A percentile compares a stretch with the other conserved stretches of the same genome.
Conservation (phyloP, 2,797 vertebrate genomes). For the Caiman crocodilus region DNA sequence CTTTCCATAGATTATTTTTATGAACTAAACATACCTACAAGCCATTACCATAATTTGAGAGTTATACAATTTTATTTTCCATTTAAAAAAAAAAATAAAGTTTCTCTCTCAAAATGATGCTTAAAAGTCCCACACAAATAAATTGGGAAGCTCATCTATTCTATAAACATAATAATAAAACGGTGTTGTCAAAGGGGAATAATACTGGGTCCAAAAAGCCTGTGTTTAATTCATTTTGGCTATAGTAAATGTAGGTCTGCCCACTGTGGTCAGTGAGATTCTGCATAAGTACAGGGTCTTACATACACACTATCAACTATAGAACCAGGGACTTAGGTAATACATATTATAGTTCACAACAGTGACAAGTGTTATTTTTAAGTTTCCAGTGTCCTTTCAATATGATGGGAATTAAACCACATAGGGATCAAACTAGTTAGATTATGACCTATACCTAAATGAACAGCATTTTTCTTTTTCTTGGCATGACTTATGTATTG, state of each 20-base stretch:
- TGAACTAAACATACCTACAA: not conserved
- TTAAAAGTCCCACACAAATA: slow-evolving; percentile 7
- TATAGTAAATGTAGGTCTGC: slow-evolving; percentile 30
- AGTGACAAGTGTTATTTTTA: not conserved
- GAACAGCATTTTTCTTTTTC: not conserved
- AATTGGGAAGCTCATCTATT: not conserved
- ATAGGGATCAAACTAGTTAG: not conserved
- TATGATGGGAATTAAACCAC: not conserved
- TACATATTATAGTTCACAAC: not conserved
- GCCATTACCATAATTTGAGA: not conserved
- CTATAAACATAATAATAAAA: slow-evolving; percentile 8
- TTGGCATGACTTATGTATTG: not conserved
- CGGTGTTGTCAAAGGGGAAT: not conserved
- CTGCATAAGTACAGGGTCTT: slow-evolving; percentile 7
- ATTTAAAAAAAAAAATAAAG: not conserved
- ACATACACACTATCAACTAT: not conserved
- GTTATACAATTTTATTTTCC: slow-evolving; percentile 10
- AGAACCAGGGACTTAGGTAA: not conserved
- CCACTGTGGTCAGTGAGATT: slow-evolving; percentile 36
- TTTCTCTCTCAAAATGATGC: not conserved
- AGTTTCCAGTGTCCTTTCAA: not conserved
- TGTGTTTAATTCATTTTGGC: slow-evolving; percentile 47
- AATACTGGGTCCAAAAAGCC: not conserved
- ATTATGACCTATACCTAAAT: not conserved
- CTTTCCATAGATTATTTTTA: not conserved